Conservation (phyloP, 2,113 vertebrate genomes). For the Lagopus muta region DNA sequence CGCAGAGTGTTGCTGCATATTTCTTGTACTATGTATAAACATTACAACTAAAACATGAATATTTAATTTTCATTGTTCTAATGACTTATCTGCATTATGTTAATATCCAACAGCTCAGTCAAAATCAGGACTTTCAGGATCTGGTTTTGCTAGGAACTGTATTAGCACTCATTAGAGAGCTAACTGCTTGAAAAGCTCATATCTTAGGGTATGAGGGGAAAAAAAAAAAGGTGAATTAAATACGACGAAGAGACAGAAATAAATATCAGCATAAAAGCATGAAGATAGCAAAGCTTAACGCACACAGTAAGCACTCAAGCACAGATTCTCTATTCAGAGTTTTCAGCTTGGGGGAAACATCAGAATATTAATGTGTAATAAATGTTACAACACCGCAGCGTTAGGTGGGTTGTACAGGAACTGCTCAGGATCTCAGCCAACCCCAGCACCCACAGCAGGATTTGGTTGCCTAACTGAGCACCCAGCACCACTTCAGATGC, state of each 20-base stretch:
- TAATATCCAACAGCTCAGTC: not conserved
- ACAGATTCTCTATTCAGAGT: not conserved
- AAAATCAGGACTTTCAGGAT: not conserved
- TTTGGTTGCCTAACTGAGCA: not conserved
- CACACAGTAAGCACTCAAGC: not conserved
- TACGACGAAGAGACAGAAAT: not conserved
- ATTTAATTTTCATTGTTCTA: not conserved
- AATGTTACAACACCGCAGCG: not conserved
- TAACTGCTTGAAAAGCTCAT: not conserved
- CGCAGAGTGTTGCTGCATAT: fast-evolving
- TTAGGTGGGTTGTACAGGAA: not conserved
- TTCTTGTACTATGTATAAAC: not conserved
- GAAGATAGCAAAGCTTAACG: not conserved
- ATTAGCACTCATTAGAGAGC: not conserved
- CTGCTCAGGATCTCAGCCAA: not conserved
- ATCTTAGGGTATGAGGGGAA: not conserved
- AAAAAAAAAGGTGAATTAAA: not conserved
- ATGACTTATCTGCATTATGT: not conserved
- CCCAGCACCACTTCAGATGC: fast-evolving
- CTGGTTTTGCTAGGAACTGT: not conserved
- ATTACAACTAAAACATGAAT: not conserved
- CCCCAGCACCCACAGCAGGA: not conserved
- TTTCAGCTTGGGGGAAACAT: not conserved
- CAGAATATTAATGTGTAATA: not conserved
- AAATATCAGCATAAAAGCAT: not conserved